Percentiles rank a stretch among this genome's conserved stretches.
Evolutionary conservation across 2,113 vertebrate species (phyloP).

Genomic region (Microcebus ravelobensis): DNA sequence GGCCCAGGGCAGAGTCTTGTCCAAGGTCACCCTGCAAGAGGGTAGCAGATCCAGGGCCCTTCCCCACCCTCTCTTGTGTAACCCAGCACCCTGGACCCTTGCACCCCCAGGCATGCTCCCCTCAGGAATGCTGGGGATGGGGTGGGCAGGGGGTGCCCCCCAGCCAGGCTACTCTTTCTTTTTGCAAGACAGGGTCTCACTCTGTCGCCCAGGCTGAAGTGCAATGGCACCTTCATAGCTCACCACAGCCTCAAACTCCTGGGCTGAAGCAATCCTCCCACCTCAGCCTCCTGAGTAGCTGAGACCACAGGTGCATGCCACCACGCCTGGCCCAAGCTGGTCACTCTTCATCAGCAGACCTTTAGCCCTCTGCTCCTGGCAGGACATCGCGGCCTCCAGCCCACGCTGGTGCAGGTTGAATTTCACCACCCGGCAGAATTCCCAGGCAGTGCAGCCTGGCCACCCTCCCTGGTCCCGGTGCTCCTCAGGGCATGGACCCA

Average conservation of each 20-base stretch:
- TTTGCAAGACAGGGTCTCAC: too few species aligned
- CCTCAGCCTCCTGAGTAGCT: too few species aligned
- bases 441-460: neutral
- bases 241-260: too few species aligned
- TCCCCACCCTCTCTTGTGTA: too few species aligned
- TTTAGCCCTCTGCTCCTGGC: conserved; percentile 2
- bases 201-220: too few species aligned
- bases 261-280: too few species aligned
- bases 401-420: neutral
- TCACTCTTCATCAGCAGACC: neutral
- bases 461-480: neutral
- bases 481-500: neutral
- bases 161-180: too few species aligned
- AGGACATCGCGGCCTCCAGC: conserved; percentile 7
- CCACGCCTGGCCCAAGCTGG: neutral
- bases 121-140: neutral
- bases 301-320: too few species aligned
- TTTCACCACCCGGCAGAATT: conserved; percentile 30
- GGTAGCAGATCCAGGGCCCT: too few species aligned
- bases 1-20: neutral
- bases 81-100: neutral
- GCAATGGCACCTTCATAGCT: too few species aligned
- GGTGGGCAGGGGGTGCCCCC: neutral
- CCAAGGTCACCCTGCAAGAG: neutral
- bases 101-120: neutral